phyloP scores from a whole-genome alignment of 2,888 invertebrate genomes.

The Cremastinae sp. region DNA sequence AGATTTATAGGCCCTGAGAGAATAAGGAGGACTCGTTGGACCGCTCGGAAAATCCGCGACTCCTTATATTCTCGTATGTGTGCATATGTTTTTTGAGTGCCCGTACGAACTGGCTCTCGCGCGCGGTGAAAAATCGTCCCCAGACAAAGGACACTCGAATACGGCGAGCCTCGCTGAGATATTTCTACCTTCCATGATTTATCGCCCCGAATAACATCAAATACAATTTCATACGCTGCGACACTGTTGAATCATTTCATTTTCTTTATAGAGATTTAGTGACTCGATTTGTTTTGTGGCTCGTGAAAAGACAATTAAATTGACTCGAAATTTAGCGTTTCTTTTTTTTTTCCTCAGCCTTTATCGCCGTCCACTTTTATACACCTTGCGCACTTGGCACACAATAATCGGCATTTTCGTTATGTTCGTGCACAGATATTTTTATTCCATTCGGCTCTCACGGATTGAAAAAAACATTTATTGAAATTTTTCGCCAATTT shows the following conservation, averaged over 20 bases:
- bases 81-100: constrained; percentile 24
- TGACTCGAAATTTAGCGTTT: too few relatives aligned
- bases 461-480: too few relatives aligned
- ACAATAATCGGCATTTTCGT: too few relatives aligned
- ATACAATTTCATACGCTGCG: neutral
- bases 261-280: neutral
- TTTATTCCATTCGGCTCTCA: too few relatives aligned
- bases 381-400: too few relatives aligned
- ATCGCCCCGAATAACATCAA: neutral
- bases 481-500: too few relatives aligned
- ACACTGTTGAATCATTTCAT: neutral
- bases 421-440: too few relatives aligned
- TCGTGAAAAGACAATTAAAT: constrained; percentile 24
- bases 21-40: constrained; percentile 43
- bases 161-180: neutral
- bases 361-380: too few relatives aligned
- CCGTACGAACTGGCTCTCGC: constrained; percentile 15
- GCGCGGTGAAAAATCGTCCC: constrained; percentile 2
- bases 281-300: too few relatives aligned
- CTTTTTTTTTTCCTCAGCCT: too few relatives aligned
- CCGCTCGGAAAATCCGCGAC: constrained; percentile 23
- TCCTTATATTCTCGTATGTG: constrained; percentile 27
- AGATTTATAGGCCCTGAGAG: constrained; percentile 76
- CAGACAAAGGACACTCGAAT: constrained; percentile 27
- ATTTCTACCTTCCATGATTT: constrained; percentile 7